Conservation (phyloP, 2,113 vertebrate species). For the Psilopsiagon aurifrons region DNA sequence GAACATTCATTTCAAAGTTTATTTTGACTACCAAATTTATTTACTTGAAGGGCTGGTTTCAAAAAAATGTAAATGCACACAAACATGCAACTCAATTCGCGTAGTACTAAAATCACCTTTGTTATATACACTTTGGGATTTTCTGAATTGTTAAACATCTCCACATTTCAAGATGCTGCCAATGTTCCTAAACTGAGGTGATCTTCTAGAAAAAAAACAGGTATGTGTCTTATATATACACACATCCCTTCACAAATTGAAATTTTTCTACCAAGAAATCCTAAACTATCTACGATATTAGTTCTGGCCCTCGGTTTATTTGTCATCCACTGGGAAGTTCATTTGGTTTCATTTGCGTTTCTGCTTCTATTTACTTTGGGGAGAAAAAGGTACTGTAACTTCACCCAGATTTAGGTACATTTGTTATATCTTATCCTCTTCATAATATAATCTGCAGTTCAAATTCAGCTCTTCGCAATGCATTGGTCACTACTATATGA, state of each 20-base stretch:
- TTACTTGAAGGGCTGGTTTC: slow-evolving; percentile 55
- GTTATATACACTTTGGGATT: not conserved
- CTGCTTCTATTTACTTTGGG: not conserved
- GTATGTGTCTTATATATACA: not conserved
- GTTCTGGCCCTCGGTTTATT: not conserved
- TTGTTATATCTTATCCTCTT: not conserved
- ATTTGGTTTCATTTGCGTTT: not conserved
- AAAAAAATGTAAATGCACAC: not conserved
- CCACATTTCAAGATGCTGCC: not conserved
- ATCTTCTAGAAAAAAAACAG: not conserved
- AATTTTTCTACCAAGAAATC: not conserved
- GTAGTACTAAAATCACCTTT: slow-evolving; percentile 37
- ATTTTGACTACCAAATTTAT: slow-evolving; percentile 52
- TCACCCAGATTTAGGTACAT: not conserved
- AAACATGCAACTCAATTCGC: not conserved
- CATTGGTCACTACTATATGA: not conserved
- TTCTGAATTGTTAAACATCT: slow-evolving; percentile 48
- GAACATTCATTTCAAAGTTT: slow-evolving; percentile 61
- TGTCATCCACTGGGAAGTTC: not conserved
- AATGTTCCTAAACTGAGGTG: not conserved
- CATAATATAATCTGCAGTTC: not conserved
- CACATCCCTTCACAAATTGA: not conserved
- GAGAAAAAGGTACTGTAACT: not conserved
- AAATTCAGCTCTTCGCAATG: not conserved
- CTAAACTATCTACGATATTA: not conserved